Evolutionary conservation across 2,113 vertebrate genomes (phyloP).

Genomic region (Tiliqua scincoides): DNA sequence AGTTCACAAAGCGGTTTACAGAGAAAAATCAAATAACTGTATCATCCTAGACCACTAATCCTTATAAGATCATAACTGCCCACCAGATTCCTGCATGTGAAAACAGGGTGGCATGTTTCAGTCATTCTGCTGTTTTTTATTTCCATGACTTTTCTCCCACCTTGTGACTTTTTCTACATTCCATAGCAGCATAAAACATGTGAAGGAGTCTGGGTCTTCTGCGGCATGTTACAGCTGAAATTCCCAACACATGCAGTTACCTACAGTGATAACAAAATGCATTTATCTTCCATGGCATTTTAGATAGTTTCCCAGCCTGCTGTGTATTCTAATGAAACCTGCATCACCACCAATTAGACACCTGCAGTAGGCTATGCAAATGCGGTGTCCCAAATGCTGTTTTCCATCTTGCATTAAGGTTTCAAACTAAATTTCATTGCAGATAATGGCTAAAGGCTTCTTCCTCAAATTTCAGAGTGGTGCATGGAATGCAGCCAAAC

Average conservation of each 20-base stretch:
- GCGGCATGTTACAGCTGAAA: slow-evolving; percentile 1
- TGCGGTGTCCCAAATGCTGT: slow-evolving; percentile 45
- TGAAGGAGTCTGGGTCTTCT: neutral
- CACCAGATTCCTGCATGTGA: too few species aligned
- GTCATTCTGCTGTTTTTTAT: neutral
- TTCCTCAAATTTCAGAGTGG: slow-evolving; percentile 32
- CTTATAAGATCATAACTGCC: too few species aligned
- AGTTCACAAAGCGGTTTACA: too few species aligned
- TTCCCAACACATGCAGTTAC: slow-evolving; percentile 25
- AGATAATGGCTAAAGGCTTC: slow-evolving; percentile 53
- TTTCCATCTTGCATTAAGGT: slow-evolving; percentile 62
- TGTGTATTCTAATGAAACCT: slow-evolving; percentile 64
- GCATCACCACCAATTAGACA: slow-evolving; percentile 65
- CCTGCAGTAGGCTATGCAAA: slow-evolving; percentile 63
- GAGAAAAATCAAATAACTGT: too few species aligned
- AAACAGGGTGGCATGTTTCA: neutral
- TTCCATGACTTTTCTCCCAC: neutral
- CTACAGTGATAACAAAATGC: slow-evolving; percentile 51
- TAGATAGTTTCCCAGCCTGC: slow-evolving; percentile 55
- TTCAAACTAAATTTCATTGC: slow-evolving; percentile 59
- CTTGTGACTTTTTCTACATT: slow-evolving; percentile 5
- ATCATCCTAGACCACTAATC: too few species aligned
- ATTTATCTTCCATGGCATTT: slow-evolving; percentile 51
- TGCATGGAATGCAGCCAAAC: slow-evolving; percentile 32
- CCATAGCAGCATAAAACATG: neutral